These are phyloP conservation scores for Thunnus thynnus DNA, from an alignment of 2,113 vertebrate species.

Conservation along the genomic window DNA sequence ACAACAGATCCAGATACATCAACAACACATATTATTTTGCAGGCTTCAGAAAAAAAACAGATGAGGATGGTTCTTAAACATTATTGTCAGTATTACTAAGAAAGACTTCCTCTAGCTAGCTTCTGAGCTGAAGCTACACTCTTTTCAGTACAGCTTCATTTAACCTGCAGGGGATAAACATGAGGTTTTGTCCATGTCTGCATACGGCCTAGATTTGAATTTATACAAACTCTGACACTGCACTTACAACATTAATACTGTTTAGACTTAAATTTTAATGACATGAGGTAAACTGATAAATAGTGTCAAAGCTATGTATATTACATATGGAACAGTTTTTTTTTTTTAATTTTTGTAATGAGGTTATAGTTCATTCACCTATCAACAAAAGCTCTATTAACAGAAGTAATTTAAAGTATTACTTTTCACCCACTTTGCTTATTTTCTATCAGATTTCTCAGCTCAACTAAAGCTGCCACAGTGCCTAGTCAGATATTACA, in stretches of 20 bases:
- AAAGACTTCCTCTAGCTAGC: neutral
- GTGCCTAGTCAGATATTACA: constrained; percentile 11
- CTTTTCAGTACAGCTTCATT: neutral
- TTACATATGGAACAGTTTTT: neutral
- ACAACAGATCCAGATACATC: constrained; percentile 40
- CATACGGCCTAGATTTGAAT: constrained; percentile 1
- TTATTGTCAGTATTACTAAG: constrained; percentile 9
- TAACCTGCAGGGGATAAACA: neutral
- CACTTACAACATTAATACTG: too few relatives aligned
- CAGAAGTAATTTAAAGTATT: neutral
- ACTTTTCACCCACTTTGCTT: neutral
- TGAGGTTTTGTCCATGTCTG: constrained; percentile 1
- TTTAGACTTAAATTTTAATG: neutral
- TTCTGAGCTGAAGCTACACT: neutral
- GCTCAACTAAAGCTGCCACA: neutral
- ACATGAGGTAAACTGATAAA: neutral
- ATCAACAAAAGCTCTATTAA: neutral
- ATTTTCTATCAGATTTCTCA: constrained; percentile 16
- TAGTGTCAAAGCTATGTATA: neutral
- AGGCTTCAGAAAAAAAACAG: constrained; percentile 19
- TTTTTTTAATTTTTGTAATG: neutral
- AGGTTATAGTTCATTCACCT: neutral
- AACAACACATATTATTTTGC: constrained; percentile 24
- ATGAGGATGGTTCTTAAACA: neutral
- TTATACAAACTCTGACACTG: neutral